Evolutionary conservation across 23 tunicate species (phyloP).

Genomic region (Pegea sp.): DNA sequence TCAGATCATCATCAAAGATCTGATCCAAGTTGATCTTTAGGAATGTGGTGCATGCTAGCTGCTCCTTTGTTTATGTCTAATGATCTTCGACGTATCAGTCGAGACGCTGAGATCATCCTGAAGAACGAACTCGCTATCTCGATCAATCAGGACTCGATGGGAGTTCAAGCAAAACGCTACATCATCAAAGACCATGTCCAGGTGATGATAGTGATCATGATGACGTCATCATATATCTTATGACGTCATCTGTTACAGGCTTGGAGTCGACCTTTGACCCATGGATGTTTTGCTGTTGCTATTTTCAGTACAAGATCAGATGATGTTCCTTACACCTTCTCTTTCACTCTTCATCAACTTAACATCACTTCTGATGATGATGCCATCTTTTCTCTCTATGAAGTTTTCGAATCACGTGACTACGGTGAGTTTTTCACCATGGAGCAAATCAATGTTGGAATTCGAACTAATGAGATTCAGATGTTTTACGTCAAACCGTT

Average conservation of each 20-base stretch:
- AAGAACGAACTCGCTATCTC: constrained; percentile 44
- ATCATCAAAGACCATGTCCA: constrained; percentile 16
- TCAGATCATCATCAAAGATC: background rate
- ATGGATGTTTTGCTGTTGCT: constrained; percentile 55
- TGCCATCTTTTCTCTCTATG: background rate
- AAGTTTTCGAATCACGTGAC: background rate
- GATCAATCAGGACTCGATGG: constrained; percentile 71
- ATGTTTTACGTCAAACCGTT: background rate
- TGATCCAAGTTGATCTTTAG: constrained; percentile 3
- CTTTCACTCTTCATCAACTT: constrained; percentile 19
- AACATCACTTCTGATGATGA: constrained; percentile 3
- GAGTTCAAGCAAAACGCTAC: constrained; percentile 67
- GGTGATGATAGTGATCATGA: no score
- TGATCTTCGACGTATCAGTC: constrained; percentile 26
- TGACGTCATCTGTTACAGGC: constrained; percentile 16
- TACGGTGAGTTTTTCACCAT: background rate
- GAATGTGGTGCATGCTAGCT: constrained; percentile 90
- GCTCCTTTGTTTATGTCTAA: constrained; percentile 73
- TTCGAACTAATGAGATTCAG: background rate
- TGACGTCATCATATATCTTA: background rate
- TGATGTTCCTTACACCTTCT: constrained; percentile 27
- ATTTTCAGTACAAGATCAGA: constrained; percentile 55
- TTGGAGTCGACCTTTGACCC: constrained; percentile 29
- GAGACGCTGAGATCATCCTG: constrained; percentile 15
- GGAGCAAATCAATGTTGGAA: background rate